Conservation (phyloP, 2,113 vertebrate species). For the Rhipidura dahli region DNA sequence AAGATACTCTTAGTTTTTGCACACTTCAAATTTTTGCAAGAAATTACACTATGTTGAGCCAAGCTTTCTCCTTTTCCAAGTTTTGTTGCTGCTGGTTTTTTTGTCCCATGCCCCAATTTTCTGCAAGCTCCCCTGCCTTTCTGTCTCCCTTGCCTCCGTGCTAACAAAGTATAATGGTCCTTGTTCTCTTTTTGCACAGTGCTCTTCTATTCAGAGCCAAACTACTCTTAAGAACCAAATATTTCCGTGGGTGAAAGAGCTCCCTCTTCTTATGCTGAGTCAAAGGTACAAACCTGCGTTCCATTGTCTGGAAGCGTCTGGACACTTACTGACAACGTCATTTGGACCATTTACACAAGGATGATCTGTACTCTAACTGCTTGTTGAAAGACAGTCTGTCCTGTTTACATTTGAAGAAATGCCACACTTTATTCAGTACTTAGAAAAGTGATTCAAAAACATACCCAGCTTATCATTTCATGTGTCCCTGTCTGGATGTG, state of each 20-base stretch:
- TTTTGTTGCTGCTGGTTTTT: background rate
- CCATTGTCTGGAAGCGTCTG: background rate
- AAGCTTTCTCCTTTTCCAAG: background rate
- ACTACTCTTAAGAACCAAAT: background rate
- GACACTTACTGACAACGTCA: background rate
- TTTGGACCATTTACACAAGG: background rate
- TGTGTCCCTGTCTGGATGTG: background rate
- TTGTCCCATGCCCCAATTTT: background rate
- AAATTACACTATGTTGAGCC: background rate
- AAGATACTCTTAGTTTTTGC: background rate
- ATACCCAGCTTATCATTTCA: background rate
- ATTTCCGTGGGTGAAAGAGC: background rate
- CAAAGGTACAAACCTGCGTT: background rate
- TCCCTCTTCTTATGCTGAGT: background rate
- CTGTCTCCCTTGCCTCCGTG: background rate
- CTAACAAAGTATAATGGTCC: background rate
- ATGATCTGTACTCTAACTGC: background rate
- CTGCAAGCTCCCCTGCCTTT: background rate
- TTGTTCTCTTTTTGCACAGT: background rate
- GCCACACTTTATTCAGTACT: background rate
- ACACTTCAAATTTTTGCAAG: background rate
- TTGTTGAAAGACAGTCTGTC: background rate
- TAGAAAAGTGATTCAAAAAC: background rate
- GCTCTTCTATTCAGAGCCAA: background rate
- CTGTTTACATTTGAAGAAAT: background rate